Conservation (phyloP, 2,797 vertebrate species). For the Lepus townsendii region DNA sequence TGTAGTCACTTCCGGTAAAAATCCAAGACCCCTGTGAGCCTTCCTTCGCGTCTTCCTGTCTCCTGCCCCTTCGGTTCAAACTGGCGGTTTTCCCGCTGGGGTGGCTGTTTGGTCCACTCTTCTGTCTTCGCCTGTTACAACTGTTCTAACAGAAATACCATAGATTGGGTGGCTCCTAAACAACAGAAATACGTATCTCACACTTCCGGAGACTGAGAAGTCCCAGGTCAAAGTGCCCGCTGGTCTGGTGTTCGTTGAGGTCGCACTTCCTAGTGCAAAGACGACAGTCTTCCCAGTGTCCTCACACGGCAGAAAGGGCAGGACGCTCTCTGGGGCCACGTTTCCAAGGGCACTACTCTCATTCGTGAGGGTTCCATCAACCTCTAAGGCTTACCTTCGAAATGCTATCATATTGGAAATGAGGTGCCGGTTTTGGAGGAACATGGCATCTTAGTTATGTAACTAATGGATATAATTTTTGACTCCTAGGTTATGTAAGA, state of each 20-base stretch:
- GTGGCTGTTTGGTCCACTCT: neutral
- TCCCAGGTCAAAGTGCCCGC: neutral
- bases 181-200: neutral
- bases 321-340: neutral
- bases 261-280: neutral
- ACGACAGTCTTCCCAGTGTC: neutral
- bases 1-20: neutral
- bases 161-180: neutral
- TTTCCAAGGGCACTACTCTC: neutral
- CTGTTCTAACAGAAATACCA: neutral
- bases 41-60: neutral
- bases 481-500: neutral
- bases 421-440: neutral
- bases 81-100: neutral
- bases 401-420: neutral
- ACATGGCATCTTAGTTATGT: neutral
- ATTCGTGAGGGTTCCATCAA: neutral
- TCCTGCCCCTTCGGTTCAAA: neutral
- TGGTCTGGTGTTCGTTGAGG: neutral
- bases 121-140: neutral
- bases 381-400: neutral
- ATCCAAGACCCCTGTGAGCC: neutral
- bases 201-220: neutral
- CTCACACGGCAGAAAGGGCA: too few relatives aligned
- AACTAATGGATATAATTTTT: neutral